Percentiles rank a stretch among this genome's conserved stretches.
These are phyloP conservation scores for Falco columbarius DNA, from an alignment of 2,797 vertebrate species.

Conservation along the genomic window DNA sequence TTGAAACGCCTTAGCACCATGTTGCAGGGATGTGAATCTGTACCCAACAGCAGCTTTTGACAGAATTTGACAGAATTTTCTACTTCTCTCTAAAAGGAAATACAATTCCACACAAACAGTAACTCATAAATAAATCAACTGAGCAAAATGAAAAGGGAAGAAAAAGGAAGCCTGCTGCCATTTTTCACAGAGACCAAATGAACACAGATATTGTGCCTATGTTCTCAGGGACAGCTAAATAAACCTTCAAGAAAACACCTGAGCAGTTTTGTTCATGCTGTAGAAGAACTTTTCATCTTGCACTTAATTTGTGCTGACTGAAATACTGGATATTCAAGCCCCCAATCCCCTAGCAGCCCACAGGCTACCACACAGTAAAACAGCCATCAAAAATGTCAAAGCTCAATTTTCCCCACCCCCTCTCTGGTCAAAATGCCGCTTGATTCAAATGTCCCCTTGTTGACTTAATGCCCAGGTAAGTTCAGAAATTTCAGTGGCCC, in stretches of 20 bases:
- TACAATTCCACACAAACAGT: background rate
- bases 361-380: background rate
- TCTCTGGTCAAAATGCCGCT: background rate
- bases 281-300: background rate
- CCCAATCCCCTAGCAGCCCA: constrained; percentile 4
- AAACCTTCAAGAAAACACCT: background rate
- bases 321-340: constrained; percentile 20
- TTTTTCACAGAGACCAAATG: background rate
- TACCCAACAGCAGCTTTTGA: background rate
- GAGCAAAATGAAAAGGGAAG: constrained; percentile 1
- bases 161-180: background rate
- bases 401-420: background rate
- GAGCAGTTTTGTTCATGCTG: background rate
- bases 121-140: constrained; percentile 20
- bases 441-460: background rate
- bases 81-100: background rate
- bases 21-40: background rate
- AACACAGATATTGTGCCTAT: background rate
- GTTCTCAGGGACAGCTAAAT: background rate
- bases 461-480: background rate
- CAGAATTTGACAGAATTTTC: background rate
- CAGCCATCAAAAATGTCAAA: constrained; percentile 52
- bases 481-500: background rate
- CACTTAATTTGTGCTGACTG: background rate
- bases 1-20: background rate